These are phyloP conservation scores for Gallinago jamesoni DNA, from an alignment of 2,113 vertebrate genomes.

Conservation along the genomic window DNA sequence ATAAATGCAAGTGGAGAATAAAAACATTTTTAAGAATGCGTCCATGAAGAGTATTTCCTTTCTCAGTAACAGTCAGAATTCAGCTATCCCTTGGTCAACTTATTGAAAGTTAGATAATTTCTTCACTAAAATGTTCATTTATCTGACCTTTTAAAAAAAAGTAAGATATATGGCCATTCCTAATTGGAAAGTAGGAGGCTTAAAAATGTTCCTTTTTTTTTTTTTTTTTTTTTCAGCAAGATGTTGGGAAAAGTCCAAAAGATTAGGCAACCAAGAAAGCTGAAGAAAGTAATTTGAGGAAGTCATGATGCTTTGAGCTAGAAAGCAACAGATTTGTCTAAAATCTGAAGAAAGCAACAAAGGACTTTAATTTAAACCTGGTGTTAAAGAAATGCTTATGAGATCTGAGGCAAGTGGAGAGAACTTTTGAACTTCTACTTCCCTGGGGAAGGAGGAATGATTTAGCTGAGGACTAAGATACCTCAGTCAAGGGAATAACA, in stretches of 20 bases:
- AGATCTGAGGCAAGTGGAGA: neutral
- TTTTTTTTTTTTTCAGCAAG: neutral
- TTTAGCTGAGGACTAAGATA: neutral
- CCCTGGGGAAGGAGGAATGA: neutral
- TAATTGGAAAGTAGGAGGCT: neutral
- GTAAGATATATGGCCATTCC: neutral
- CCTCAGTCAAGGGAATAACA: neutral
- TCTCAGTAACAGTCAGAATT: neutral
- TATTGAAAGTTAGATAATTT: neutral
- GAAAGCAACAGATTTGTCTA: neutral
- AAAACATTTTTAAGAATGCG: neutral
- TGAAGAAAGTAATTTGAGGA: neutral
- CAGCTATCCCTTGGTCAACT: neutral
- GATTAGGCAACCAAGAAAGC: neutral
- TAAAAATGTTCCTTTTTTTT: neutral
- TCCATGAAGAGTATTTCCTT: neutral
- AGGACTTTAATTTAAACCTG: neutral
- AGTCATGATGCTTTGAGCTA: neutral
- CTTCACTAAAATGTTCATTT: neutral
- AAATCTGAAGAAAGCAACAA: neutral
- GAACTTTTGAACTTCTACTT: neutral
- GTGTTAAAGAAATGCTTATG: neutral
- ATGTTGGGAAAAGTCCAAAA: neutral
- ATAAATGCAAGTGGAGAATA: neutral
- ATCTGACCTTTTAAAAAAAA: neutral